phyloP scores from a whole-genome alignment of 2,888 invertebrate species.

The Homarus gammarus region DNA sequence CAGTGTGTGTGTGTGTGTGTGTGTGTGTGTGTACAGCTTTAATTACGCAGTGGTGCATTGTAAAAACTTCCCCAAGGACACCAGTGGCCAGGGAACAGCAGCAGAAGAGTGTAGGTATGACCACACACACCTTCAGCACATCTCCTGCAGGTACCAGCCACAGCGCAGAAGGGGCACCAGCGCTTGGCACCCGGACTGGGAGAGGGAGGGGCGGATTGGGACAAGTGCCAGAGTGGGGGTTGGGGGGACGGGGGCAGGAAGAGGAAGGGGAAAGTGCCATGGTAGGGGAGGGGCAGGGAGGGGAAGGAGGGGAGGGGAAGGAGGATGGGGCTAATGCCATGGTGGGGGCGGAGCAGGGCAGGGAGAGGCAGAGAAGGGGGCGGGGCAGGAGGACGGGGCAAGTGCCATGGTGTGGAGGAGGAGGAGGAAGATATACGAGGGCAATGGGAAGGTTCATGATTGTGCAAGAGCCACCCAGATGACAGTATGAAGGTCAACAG shows the following conservation, averaged over 20 bases:
- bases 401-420: too few relatives aligned
- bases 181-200: neutral
- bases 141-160: neutral
- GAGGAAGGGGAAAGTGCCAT: neutral
- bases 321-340: too few relatives aligned
- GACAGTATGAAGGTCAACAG: neutral
- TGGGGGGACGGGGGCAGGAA: neutral
- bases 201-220: neutral
- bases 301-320: neutral
- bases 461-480: neutral
- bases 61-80: too few relatives aligned
- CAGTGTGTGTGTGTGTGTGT: too few relatives aligned
- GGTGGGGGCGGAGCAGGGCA: neutral
- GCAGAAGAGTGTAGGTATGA: too few relatives aligned
- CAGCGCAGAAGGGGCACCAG: neutral
- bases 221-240: neutral
- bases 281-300: neutral
- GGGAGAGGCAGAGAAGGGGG: constrained; percentile 7
- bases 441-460: neutral
- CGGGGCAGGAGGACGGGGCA: neutral
- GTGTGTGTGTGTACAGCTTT: too few relatives aligned
- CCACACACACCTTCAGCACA: too few relatives aligned
- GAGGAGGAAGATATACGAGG: too few relatives aligned
- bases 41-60: too few relatives aligned
- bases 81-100: too few relatives aligned